A percentile compares a stretch with the other conserved stretches of the same genome.
These are phyloP conservation scores for Ips nitidus DNA, from an alignment of 1,140 invertebrate genomes.

Conservation along the genomic window DNA sequence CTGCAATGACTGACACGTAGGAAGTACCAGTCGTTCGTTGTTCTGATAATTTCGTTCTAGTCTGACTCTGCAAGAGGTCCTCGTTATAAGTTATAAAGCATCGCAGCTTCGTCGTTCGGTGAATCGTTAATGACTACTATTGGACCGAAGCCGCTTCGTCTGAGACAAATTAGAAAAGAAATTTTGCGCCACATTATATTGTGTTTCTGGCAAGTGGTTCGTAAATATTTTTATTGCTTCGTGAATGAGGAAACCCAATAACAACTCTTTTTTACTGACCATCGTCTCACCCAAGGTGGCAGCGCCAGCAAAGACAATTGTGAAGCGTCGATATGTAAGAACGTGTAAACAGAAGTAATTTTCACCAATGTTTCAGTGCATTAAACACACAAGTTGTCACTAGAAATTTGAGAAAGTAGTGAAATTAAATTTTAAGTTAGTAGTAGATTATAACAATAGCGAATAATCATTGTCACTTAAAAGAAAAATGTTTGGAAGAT, in stretches of 20 bases:
- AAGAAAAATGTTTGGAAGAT: no score
- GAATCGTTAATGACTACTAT: slow-evolving; percentile 29
- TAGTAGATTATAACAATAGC: no score
- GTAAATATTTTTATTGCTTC: background rate
- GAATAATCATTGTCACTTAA: no score
- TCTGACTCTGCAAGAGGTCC: slow-evolving; percentile 24
- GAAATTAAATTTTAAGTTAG: no score
- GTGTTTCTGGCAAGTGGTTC: background rate
- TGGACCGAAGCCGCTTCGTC: slow-evolving; percentile 11
- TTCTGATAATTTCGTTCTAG: slow-evolving; percentile 31
- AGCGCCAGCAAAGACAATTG: no score
- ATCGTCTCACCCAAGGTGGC: no score
- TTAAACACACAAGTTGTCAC: no score
- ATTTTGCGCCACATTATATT: slow-evolving; percentile 38
- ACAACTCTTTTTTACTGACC: no score
- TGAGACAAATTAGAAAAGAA: slow-evolving; percentile 22
- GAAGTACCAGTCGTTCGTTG: slow-evolving; percentile 13
- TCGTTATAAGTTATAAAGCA: slow-evolving; percentile 29
- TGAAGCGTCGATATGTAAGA: no score
- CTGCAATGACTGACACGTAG: slow-evolving; percentile 5
- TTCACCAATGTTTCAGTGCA: no score
- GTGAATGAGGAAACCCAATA: background rate
- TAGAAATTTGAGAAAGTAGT: no score
- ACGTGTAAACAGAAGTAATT: no score
- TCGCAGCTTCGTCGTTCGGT: slow-evolving; percentile 24